Conservation (phyloP, 2,113 vertebrate genomes). For the Benitochromis conjunctus region DNA sequence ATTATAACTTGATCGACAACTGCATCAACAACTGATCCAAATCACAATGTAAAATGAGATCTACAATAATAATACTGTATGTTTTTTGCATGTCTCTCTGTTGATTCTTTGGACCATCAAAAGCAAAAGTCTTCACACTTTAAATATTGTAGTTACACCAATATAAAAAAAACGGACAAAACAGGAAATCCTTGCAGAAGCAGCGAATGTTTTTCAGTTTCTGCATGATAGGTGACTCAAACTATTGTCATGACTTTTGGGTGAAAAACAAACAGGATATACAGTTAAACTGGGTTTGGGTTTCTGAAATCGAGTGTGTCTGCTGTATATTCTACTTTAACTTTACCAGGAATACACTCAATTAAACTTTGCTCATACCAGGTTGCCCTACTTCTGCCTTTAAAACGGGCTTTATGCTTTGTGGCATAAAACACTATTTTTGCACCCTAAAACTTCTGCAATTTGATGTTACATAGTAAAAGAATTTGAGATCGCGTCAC, state of each 20-base stretch:
- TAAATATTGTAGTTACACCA: background rate
- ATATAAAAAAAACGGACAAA: background rate
- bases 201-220: background rate
- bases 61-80: background rate
- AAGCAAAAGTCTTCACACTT: background rate
- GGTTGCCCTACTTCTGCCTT: background rate
- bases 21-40: background rate
- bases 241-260: background rate
- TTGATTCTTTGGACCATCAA: background rate
- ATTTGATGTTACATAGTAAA: background rate
- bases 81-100: background rate
- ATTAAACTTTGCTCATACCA: background rate
- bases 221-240: background rate
- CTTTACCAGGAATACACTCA: background rate
- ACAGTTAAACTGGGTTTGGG: background rate
- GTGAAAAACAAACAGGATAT: background rate
- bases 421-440: background rate
- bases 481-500: fast-evolving
- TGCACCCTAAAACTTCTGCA: background rate
- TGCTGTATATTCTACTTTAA: background rate
- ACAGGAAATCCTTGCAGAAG: background rate
- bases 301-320: background rate
- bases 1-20: background rate
- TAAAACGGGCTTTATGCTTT: background rate
- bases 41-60: background rate